Conservation (phyloP, 1,140 invertebrate genomes). For the Drosophila bocqueti region DNA sequence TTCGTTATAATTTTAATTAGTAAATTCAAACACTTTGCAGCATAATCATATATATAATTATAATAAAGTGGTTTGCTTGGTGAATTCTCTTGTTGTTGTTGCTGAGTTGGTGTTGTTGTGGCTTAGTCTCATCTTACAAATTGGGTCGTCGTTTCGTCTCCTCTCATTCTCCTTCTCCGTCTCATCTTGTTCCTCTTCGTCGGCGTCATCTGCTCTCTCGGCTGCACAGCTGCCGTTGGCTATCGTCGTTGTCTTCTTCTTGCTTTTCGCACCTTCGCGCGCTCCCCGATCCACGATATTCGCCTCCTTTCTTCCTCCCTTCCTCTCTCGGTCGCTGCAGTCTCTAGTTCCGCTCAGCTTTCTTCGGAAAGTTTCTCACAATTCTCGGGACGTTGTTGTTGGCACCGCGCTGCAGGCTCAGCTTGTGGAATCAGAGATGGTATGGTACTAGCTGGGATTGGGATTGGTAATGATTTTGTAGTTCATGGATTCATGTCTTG, state of each 20-base stretch:
- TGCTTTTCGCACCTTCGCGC: slow-evolving; percentile 15
- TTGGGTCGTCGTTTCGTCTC: slow-evolving; percentile 47
- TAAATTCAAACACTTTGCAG: slow-evolving; percentile 81
- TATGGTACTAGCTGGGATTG: slow-evolving; percentile 55
- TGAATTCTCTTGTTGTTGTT: slow-evolving; percentile 52
- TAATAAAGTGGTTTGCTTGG: slow-evolving; percentile 58
- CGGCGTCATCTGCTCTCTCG: slow-evolving; percentile 47
- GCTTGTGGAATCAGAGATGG: slow-evolving; percentile 80
- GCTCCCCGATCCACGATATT: slow-evolving; percentile 17
- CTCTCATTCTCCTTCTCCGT: slow-evolving; percentile 27
- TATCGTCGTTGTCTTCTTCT: slow-evolving; percentile 35
- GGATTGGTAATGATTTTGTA: slow-evolving; percentile 38
- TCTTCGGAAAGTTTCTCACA: slow-evolving; percentile 36
- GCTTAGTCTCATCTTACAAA: slow-evolving; percentile 58
- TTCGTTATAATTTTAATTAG: slow-evolving; percentile 79
- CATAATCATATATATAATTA: slow-evolving; percentile 65
- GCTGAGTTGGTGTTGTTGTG: slow-evolving; percentile 59
- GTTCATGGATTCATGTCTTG: slow-evolving; percentile 26
- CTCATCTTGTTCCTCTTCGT: slow-evolving; percentile 37
- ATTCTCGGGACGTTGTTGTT: slow-evolving; percentile 48
- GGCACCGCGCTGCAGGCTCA: slow-evolving; percentile 76
- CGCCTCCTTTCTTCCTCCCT: slow-evolving; percentile 15
- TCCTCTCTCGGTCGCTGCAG: slow-evolving; percentile 23
- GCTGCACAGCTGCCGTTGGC: slow-evolving; percentile 52
- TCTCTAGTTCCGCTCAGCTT: slow-evolving; percentile 39